A percentile compares a stretch with the other conserved stretches of the same genome.
These are phyloP conservation scores for Notamacropus eugenii DNA, from an alignment of 2,797 vertebrate genomes.

Conservation along the genomic window DNA sequence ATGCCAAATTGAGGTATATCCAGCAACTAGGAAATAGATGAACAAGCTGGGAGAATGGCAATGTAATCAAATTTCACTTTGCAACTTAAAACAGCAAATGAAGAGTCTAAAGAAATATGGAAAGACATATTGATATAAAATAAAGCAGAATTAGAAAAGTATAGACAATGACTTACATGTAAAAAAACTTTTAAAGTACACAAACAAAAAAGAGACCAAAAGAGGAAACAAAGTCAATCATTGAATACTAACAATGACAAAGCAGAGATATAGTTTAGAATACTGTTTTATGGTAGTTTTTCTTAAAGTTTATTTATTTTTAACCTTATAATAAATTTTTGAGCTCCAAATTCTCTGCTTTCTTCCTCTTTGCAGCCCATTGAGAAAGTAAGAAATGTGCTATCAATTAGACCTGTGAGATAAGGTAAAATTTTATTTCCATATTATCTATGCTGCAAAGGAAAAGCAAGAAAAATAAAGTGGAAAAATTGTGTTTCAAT, in stretches of 20 bases:
- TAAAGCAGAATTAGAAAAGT: neutral
- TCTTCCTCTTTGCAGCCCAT: neutral
- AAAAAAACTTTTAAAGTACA: neutral
- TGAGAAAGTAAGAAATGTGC: neutral
- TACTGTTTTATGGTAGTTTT: neutral
- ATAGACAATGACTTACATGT: neutral
- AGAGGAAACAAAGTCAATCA: neutral
- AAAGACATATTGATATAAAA: neutral
- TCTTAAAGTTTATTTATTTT: neutral
- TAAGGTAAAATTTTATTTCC: neutral
- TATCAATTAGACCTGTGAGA: neutral
- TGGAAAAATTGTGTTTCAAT: neutral
- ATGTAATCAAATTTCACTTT: neutral
- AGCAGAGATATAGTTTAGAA: neutral
- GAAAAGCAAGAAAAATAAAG: neutral
- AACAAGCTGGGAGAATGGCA: neutral
- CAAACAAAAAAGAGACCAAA: neutral
- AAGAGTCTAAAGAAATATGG: neutral
- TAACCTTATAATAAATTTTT: neutral
- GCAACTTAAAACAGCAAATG: neutral
- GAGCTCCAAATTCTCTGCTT: neutral
- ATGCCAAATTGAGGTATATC: neutral
- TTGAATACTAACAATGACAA: neutral
- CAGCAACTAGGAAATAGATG: neutral
- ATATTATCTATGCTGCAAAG: neutral